phyloP scores from a whole-genome alignment of 1,140 invertebrate species.

The Dendroctonus valens region DNA sequence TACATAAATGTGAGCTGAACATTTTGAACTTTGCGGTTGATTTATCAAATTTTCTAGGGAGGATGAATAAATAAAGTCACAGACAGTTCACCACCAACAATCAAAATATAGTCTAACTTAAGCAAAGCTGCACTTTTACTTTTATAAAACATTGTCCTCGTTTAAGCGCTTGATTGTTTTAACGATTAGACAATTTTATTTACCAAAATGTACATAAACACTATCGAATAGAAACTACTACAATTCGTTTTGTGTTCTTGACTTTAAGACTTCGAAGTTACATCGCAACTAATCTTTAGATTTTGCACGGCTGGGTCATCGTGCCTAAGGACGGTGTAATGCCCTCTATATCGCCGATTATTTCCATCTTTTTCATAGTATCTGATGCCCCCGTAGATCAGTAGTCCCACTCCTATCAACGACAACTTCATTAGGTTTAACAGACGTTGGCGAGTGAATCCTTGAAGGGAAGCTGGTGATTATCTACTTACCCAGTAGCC shows the following conservation, averaged over 20 bases:
- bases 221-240: conserved; percentile 34
- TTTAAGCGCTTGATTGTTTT: background rate
- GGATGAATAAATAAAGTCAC: background rate
- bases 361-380: conserved; percentile 63
- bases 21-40: background rate
- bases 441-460: background rate
- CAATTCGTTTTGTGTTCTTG: conserved; percentile 22
- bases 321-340: conserved; percentile 62
- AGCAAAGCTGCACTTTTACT: background rate
- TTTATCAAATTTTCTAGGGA: background rate
- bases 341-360: conserved; percentile 59
- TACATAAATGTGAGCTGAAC: conserved; percentile 14
- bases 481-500: conserved; percentile 49
- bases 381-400: conserved; percentile 47
- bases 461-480: background rate
- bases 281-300: conserved; percentile 31
- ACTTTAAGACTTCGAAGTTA: conserved; percentile 19
- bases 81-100: background rate
- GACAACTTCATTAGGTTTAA: background rate
- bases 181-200: conserved; percentile 6
- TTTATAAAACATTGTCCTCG: background rate
- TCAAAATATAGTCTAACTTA: background rate
- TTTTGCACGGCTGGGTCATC: conserved; percentile 58
- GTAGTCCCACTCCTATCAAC: conserved; percentile 49
- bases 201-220: conserved; percentile 12